phyloP scores from a whole-genome alignment of 2,797 vertebrate genomes.

The Sebastes trivittatus region DNA sequence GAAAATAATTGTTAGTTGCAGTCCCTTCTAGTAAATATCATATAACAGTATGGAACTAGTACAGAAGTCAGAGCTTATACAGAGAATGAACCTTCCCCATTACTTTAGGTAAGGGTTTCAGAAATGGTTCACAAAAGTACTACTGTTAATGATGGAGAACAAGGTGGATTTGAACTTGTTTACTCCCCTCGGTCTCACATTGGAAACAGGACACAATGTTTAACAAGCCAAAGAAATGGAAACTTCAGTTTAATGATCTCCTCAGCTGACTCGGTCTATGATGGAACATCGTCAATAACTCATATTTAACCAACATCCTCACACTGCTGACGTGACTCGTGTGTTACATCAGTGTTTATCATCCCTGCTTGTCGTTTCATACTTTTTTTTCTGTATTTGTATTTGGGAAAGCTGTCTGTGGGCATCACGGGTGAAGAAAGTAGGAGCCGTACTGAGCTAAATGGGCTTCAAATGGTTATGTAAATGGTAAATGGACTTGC shows the following conservation, averaged over 20 bases:
- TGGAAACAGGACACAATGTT: not conserved
- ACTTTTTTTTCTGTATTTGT: not conserved
- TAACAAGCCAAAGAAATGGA: not conserved
- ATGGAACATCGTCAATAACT: not conserved
- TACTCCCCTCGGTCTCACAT: not conserved
- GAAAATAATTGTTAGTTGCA: too few relatives aligned
- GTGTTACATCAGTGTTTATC: not conserved
- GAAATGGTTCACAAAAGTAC: not conserved
- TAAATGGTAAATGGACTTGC: not conserved
- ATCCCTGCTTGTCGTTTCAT: not conserved
- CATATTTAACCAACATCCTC: not conserved
- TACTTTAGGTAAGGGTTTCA: not conserved
- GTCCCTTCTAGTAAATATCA: too few relatives aligned
- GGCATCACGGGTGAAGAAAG: not conserved
- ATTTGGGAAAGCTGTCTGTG: not conserved
- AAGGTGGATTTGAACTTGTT: not conserved
- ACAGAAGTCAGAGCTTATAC: not conserved
- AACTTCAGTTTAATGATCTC: not conserved
- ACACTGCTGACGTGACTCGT: not conserved
- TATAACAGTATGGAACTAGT: not conserved
- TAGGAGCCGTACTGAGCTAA: not conserved
- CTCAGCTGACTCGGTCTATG: not conserved
- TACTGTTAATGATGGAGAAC: not conserved
- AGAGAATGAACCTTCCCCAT: not conserved
- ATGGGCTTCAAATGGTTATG: not conserved